These are phyloP conservation scores for Saturnia japonica DNA, from an alignment of 2,888 invertebrate genomes.

Conservation along the genomic window DNA sequence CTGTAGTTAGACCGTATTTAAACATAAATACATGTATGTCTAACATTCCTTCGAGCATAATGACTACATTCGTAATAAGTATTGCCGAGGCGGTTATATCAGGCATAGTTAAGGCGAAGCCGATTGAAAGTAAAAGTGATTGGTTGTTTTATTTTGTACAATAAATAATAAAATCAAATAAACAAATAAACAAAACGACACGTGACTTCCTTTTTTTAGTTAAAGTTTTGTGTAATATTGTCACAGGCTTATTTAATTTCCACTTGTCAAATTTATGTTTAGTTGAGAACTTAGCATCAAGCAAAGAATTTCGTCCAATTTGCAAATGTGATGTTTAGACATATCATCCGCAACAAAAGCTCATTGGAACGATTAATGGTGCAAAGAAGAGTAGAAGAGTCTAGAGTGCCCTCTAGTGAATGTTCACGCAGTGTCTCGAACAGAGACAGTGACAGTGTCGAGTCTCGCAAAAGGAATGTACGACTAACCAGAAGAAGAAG, in stretches of 20 bases:
- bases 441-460: too few species aligned
- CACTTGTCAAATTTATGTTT: background rate
- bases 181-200: background rate
- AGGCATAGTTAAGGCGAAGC: constrained; percentile 51
- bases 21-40: constrained; percentile 58
- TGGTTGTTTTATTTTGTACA: background rate
- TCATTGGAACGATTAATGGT: too few species aligned
- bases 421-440: too few species aligned
- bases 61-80: constrained; percentile 73
- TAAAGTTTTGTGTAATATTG: background rate
- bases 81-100: constrained; percentile 45
- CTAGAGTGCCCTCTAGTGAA: too few species aligned
- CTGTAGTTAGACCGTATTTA: constrained; percentile 30
- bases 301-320: too few species aligned
- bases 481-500: too few species aligned
- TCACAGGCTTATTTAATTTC: background rate
- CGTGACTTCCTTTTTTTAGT: background rate
- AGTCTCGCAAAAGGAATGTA: too few species aligned
- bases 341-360: too few species aligned
- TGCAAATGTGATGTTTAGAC: too few species aligned
- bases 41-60: constrained; percentile 62
- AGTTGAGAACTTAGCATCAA: background rate
- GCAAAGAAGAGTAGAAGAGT: too few species aligned
- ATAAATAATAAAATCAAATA: background rate
- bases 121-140: constrained; percentile 42